Evolutionary conservation across 1,140 invertebrate genomes (phyloP).

Genomic region (Belonocnema kinseyi): DNA sequence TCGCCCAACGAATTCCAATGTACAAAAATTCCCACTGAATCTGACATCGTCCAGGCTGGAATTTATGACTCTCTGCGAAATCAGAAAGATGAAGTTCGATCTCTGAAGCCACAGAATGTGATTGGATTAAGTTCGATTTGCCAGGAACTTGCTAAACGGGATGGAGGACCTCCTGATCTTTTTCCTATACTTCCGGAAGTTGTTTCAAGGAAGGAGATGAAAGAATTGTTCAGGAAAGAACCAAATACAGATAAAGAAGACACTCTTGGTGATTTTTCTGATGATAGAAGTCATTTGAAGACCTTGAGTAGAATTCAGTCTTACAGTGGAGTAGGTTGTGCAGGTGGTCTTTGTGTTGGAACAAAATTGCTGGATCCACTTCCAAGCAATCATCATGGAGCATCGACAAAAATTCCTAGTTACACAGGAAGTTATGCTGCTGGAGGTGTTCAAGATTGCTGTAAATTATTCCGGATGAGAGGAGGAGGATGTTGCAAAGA

Average conservation of each 20-base stretch:
- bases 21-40: conserved; percentile 34
- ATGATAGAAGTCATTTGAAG: not conserved
- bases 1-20: conserved; percentile 59
- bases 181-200: not conserved
- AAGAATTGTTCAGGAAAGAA: conserved; percentile 4
- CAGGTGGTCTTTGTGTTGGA: conserved; percentile 31
- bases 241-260: conserved; percentile 36
- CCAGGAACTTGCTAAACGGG: conserved; percentile 35
- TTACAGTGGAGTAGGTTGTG: conserved; percentile 30
- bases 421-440: not conserved
- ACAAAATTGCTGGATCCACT: conserved; percentile 3
- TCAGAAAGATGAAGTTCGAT: not conserved
- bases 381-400: not conserved
- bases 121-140: conserved; percentile 42
- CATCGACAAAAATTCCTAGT: too few species aligned
- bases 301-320: not conserved
- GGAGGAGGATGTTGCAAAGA: conserved; percentile 39
- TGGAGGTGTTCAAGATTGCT: not conserved
- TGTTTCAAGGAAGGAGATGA: not conserved
- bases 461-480: conserved; percentile 34
- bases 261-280: conserved; percentile 26
- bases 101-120: conserved; percentile 31
- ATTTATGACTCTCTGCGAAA: conserved; percentile 47
- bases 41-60: conserved; percentile 13
- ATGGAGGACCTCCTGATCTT: conserved; percentile 25